phyloP scores from a whole-genome alignment of 37 sponge, comb jelly and placozoan species.

The Chondrosia reniformis region DNA sequence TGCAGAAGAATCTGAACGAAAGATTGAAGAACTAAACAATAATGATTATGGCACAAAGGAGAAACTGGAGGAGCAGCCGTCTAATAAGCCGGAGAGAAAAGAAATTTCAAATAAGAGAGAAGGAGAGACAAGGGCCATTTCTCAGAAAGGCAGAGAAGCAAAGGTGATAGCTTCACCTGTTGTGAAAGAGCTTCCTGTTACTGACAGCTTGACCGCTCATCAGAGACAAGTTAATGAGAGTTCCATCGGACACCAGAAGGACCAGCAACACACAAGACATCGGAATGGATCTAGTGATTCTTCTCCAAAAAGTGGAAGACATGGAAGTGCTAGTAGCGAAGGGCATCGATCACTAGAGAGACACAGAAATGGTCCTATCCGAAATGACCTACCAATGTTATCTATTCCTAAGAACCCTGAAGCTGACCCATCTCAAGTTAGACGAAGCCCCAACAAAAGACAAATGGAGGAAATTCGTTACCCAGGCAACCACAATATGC shows the following conservation, averaged over 20 bases:
- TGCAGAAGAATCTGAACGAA: slow-evolving; percentile 14
- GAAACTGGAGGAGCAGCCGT: background rate
- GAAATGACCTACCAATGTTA: background rate
- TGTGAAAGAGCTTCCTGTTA: background rate
- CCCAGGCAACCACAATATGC: background rate
- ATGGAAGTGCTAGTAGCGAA: background rate
- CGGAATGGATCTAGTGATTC: background rate
- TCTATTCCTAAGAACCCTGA: background rate
- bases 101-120: background rate
- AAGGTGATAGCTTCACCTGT: background rate
- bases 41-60: background rate
- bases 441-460: background rate
- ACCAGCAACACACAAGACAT: background rate
- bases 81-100: background rate
- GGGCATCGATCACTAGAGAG: slow-evolving; percentile 8
- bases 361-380: background rate
- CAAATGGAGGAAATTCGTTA: background rate
- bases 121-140: background rate
- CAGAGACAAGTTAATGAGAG: background rate
- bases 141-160: background rate
- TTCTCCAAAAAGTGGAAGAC: background rate
- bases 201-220: background rate
- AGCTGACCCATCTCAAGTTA: background rate
- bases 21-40: background rate
- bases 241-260: background rate